A percentile compares a stretch with the other conserved stretches of the same genome.
Conservation (phyloP, 2,797 vertebrate species). For the Sebastes flavidus region DNA sequence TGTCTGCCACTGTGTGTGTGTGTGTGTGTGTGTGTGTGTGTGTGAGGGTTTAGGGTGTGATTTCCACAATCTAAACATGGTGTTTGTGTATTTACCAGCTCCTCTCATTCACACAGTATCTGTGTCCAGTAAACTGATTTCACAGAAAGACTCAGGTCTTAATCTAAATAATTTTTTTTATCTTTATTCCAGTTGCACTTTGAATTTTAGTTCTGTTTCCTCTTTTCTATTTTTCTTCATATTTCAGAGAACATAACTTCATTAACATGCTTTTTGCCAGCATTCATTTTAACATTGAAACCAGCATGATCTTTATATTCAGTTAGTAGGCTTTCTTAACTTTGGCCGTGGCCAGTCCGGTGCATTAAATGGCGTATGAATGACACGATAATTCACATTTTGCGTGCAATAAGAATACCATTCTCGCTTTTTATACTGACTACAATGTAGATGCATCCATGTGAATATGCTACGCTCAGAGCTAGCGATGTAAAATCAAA, state of each 20-base stretch:
- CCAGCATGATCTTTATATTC: not conserved
- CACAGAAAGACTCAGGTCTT: not conserved
- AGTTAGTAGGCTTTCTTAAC: not conserved
- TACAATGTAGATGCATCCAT: no score
- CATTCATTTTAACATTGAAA: not conserved
- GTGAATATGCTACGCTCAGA: no score
- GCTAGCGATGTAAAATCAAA: no score
- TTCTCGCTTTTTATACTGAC: no score
- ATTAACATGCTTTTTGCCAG: not conserved
- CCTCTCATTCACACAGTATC: not conserved
- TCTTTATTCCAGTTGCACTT: not conserved
- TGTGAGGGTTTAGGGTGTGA: not conserved
- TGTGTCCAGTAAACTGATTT: not conserved
- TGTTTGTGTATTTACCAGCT: not conserved
- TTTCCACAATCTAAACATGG: conserved; percentile 11
- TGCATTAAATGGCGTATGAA: no score
- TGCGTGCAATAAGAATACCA: no score
- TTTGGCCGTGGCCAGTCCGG: not conserved
- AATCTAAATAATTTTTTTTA: not conserved
- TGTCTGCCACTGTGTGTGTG: not conserved
- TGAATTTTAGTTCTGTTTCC: not conserved
- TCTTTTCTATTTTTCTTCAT: no score
- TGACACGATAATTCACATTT: no score
- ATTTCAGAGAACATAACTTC: not conserved
- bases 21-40: not conserved